Percentiles rank a stretch among this genome's conserved stretches.
Evolutionary conservation across 2,113 vertebrate genomes (phyloP).

Genomic region (human): DNA sequence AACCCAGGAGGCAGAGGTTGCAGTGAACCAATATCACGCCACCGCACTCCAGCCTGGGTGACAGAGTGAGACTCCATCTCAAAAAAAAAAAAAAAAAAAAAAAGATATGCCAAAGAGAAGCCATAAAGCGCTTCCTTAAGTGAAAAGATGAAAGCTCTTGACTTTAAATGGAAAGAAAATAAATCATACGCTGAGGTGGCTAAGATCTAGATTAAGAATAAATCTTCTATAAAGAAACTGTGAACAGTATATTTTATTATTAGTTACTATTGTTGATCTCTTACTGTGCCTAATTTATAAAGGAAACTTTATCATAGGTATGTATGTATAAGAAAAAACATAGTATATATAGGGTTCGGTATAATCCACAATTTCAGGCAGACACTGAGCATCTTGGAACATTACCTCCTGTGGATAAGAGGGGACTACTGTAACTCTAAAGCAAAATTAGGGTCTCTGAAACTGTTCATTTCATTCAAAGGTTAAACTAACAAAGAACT

Average conservation of each 20-base stretch:
- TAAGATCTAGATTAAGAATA: background rate
- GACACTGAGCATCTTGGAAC: background rate
- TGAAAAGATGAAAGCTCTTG: background rate
- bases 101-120: no score
- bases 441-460: slow-evolving; percentile 9
- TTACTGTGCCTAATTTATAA: background rate
- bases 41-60: no score
- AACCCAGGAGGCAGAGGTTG: no score
- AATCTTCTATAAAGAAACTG: background rate
- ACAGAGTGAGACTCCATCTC: no score
- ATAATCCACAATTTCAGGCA: background rate
- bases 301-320: background rate
- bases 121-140: background rate
- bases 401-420: background rate
- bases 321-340: background rate
- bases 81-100: no score
- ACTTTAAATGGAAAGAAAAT: background rate
- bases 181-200: background rate
- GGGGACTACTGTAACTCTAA: background rate
- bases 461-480: background rate
- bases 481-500: slow-evolving; percentile 18
- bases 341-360: background rate
- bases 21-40: no score
- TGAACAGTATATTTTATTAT: background rate
- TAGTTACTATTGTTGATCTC: background rate